Percentiles rank a stretch among this genome's conserved stretches.
These are phyloP conservation scores for Tipula confusa DNA, from an alignment of 2,888 invertebrate genomes.

Conservation along the genomic window DNA sequence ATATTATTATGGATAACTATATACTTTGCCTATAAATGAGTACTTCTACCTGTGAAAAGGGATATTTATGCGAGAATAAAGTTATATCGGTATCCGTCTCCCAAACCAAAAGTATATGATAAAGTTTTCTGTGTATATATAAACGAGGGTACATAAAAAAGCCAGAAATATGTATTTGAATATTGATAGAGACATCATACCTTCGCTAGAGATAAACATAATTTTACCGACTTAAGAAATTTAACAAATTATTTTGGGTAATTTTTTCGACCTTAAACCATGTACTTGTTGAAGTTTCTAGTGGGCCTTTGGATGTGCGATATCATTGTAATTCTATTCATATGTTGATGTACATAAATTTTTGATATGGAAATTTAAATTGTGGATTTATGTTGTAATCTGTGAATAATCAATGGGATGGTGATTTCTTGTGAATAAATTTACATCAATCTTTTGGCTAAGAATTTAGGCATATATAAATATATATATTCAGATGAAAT, in stretches of 20 bases:
- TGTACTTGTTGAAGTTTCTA: background rate
- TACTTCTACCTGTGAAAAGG: background rate
- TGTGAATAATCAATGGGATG: background rate
- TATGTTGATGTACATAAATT: background rate
- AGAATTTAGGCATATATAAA: no score
- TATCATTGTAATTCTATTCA: background rate
- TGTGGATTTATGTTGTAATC: background rate
- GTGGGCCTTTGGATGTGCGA: no score
- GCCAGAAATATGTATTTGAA: background rate
- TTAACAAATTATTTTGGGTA: background rate
- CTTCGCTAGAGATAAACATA: background rate
- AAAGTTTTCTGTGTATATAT: background rate
- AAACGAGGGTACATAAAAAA: background rate
- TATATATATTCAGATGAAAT: no score
- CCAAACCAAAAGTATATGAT: background rate
- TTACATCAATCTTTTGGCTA: background rate
- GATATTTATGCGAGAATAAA: background rate
- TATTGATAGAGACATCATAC: background rate
- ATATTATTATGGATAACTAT: constrained; percentile 3
- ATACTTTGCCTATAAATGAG: background rate
- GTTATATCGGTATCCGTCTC: background rate
- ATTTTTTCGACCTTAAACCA: background rate
- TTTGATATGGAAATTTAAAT: background rate
- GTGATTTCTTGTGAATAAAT: background rate
- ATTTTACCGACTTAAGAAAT: background rate